Base-by-base conservation (phyloP, 2,797 vertebrate species). In the Lemur catta region DNA sequence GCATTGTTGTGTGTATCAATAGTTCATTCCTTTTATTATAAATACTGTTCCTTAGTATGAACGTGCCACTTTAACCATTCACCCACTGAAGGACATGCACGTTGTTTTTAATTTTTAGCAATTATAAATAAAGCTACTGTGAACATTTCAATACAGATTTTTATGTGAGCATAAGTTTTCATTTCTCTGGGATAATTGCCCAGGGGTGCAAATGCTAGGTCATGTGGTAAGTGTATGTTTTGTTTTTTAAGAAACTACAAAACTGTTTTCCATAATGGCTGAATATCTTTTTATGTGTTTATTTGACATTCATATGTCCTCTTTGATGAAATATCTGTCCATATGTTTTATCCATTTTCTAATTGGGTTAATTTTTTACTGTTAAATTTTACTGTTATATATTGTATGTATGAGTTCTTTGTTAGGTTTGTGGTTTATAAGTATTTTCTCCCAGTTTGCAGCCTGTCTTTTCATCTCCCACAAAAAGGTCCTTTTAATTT, bases 331-430 rank as follows among this genome's bases (percentile, higher is more conserved):
- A 59, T 79, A 22, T 41, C 50, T 85, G 2, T 84, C 85, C 20
- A 18, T 89, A 13, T 65, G 20, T 72, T 89, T 76, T 93, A 17
- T 81, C n/a, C 43, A 17, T 81, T 92, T 96, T 91, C 55, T 76
- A 89, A 65, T 72, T 89, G 63, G 30, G 28, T 84, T 93, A 57
- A 50, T 89, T 80, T 95, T 97, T 78, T 84, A 84, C 71, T 75
- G 3, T 78, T 67, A 7, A 71, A 30, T 92, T 95, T 95, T 89
- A 46, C n/a, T 95, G 26, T 93, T 61, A 33, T 79, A 46, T 84
- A 46, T 61, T 89, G 4, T 80, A 65, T 43, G 30, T 84, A 55
- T 18, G 61, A 46, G 12, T 50, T 91, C 52, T 55, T 82, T 78
- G 69, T 88, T 20, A 76, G 43, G 50, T 55, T 48, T 15, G 6